A percentile compares a stretch with the other conserved stretches of the same genome.
These are phyloP conservation scores for Phengaris alcon DNA, from an alignment of 2,888 invertebrate species.

Conservation along the genomic window DNA sequence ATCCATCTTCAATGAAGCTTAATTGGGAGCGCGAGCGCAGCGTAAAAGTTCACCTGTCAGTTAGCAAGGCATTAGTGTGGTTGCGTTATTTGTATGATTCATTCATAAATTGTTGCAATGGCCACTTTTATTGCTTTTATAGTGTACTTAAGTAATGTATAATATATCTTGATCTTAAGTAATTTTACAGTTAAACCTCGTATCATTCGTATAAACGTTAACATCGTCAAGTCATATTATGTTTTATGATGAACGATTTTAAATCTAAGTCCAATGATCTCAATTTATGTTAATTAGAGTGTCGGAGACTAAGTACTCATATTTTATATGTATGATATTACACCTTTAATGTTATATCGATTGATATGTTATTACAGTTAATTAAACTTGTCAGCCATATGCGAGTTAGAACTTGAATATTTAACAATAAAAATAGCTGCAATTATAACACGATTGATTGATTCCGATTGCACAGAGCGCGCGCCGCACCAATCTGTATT, in stretches of 20 bases:
- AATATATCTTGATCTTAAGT: neutral
- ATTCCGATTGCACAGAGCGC: slow-evolving; percentile 43
- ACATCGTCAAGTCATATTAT: neutral
- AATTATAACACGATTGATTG: slow-evolving; percentile 62
- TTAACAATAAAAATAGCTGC: slow-evolving; percentile 41
- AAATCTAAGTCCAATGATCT: neutral
- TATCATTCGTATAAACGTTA: neutral
- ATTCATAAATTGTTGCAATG: slow-evolving; percentile 31
- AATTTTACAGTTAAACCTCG: neutral
- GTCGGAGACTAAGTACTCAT: neutral
- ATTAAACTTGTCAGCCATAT: slow-evolving; percentile 29
- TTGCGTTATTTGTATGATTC: slow-evolving; percentile 37
- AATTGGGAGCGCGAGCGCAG: slow-evolving; percentile 25
- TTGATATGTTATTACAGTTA: neutral
- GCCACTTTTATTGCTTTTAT: slow-evolving; percentile 10
- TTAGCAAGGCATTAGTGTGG: slow-evolving; percentile 33
- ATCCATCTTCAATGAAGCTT: slow-evolving; percentile 3
- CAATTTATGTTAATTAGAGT: neutral
- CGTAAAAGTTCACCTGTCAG: slow-evolving; percentile 34
- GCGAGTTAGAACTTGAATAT: slow-evolving; percentile 36
- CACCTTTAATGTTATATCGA: neutral
- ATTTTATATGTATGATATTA: neutral
- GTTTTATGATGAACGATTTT: neutral
- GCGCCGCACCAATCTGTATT: slow-evolving; percentile 1
- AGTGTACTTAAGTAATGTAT: neutral